Conservation (phyloP, 2,797 vertebrate genomes). For the Typhlichthys subterraneus region DNA sequence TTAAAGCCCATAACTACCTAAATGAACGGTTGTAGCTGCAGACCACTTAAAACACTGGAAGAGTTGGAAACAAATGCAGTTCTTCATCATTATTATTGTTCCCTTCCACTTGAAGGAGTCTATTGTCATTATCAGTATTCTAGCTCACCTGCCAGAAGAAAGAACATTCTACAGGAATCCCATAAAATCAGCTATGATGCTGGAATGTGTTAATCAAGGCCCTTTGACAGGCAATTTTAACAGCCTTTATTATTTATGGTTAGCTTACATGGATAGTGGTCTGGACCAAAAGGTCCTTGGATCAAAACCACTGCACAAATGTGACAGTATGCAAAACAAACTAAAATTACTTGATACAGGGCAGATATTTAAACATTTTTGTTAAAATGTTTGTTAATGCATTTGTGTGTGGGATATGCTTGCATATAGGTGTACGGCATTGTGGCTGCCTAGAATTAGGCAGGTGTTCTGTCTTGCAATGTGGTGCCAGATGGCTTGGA, state of each 20-base stretch:
- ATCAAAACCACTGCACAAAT: no score
- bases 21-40: no score
- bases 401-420: slow-evolving; percentile 1
- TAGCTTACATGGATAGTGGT: no score
- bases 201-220: no score
- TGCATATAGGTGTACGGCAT: slow-evolving; percentile 17
- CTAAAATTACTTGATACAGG: no score
- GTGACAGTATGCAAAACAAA: no score
- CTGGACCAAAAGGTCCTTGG: no score
- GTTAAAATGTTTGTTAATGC: not conserved
- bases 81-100: slow-evolving; percentile 35
- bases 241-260: no score
- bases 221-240: no score
- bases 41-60: no score
- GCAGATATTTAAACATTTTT: not conserved
- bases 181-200: no score
- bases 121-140: slow-evolving; percentile 22
- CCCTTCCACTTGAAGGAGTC: no score
- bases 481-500: slow-evolving; percentile 65
- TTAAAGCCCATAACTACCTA: slow-evolving; percentile 21
- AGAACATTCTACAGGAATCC: not conserved
- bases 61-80: slow-evolving; percentile 23
- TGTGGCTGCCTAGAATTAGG: slow-evolving; percentile 34
- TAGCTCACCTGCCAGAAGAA: slow-evolving; percentile 32
- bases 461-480: slow-evolving; percentile 63